Evolutionary conservation across 2,113 vertebrate species (phyloP), one percentile per base, ranked within the genome.

Genomic region (Verasper variegatus): DNA sequence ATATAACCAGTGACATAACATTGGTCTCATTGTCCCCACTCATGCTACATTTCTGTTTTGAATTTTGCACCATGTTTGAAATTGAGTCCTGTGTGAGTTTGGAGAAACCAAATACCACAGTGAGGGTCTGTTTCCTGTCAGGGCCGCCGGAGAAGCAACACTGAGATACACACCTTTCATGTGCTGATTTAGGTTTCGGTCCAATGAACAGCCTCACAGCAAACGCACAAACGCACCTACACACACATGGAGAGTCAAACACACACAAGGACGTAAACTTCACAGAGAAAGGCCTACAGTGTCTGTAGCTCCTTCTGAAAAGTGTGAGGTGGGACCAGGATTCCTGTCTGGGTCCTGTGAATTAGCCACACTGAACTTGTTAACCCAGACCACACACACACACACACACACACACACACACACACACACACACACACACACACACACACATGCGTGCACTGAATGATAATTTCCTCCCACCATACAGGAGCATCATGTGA

Each of bases 91-190:
- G 82, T 76, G 82, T 62, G 84, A 76, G 81, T 68, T 64, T 17
- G 68, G 70, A 68, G 90, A 87, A 92, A 93, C 79, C 69, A 62
- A 86, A 87, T 49, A 88, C 90, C 62, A 11, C 83, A 45, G 80
- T 31, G 13, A 75, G 72, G 60, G 81, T 77, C 89, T 93, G 90
- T 80, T 93, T 92, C 87, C 89, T 85, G 86, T 92, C 88, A 90
- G 83, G 65, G 70, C 63, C 71, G 84, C 78, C 54, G 69, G 82
- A 81, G 76, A 75, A 89, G 82, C 88, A 88, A 59, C 85, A 63
- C 82, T 69, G 81, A 86, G 90, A 88, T 87, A 66, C 86, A 75
- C 87, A 91, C 87, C 86, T 92, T 93, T 92, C 88, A 93, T 91
- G 86, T 91, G 90, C 86, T 76, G 81, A 85, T 89, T 85, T 77